Evolutionary conservation across 37 sponge, comb jelly and placozoan genomes (phyloP).

Genomic region (Ianthella basta): DNA sequence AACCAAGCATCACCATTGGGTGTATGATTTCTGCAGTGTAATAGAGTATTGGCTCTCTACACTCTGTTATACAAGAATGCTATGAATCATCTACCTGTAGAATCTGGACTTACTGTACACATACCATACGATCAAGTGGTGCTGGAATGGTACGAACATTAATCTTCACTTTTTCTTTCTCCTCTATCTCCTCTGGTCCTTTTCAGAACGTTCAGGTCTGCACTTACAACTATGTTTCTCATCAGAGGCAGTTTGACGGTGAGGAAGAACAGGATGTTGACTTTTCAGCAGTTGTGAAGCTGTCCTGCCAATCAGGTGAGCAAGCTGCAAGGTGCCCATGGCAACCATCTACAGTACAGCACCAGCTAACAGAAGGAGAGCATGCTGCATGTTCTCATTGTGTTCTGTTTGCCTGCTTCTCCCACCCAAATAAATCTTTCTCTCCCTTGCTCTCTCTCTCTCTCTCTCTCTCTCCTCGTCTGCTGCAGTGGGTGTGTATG

Average conservation of each 20-base stretch:
- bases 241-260: slow-evolving; percentile 22
- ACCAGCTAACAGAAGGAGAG: no score
- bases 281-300: slow-evolving; percentile 20
- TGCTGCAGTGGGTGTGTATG: slow-evolving; percentile 23
- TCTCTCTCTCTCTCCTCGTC: background rate
- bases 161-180: no score
- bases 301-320: slow-evolving; percentile 42
- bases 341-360: no score
- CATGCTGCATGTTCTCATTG: no score
- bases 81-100: background rate
- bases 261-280: background rate
- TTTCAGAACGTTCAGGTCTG: background rate
- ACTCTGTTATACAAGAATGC: background rate
- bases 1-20: no score
- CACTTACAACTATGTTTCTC: background rate
- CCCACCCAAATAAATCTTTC: no score
- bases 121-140: background rate
- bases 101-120: background rate
- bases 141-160: no score
- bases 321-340: background rate
- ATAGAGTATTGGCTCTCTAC: background rate
- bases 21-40: no score
- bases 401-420: no score
- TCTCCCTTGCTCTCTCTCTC: no score
- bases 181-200: no score